Evolutionary conservation across 2,113 vertebrate genomes (phyloP).

Genomic region (Eublepharis macularius): DNA sequence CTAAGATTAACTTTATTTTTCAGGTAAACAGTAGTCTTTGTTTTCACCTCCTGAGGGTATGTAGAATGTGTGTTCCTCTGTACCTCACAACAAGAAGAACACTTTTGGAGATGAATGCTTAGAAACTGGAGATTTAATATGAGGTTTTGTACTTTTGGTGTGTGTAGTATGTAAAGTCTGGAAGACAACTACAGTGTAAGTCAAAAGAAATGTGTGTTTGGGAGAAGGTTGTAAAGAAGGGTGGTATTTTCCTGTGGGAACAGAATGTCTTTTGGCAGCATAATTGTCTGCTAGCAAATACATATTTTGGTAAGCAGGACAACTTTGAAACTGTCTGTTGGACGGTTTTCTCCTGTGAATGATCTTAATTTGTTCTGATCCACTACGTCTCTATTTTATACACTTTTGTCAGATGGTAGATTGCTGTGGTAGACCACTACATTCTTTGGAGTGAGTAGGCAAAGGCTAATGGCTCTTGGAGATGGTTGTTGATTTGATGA

Average conservation of each 20-base stretch:
- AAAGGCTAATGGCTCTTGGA: neutral
- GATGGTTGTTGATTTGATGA: neutral
- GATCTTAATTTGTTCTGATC: constrained; percentile 16
- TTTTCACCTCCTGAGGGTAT: constrained; percentile 31
- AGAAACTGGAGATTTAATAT: neutral
- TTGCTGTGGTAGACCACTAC: neutral
- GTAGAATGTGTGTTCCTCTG: constrained; percentile 1
- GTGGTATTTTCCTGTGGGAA: constrained; percentile 44
- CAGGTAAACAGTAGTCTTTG: neutral
- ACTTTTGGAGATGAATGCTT: neutral
- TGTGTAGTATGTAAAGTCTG: neutral
- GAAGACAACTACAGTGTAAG: constrained; percentile 11
- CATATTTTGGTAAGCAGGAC: constrained; percentile 45
- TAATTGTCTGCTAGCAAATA: constrained; percentile 48
- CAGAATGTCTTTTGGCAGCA: constrained; percentile 45
- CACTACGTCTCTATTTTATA: constrained; percentile 7
- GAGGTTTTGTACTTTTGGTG: constrained; percentile 26
- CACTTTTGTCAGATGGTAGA: neutral
- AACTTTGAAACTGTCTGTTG: constrained; percentile 30
- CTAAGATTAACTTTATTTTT: constrained; percentile 47
- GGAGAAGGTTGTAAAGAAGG: constrained; percentile 23
- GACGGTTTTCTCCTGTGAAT: neutral
- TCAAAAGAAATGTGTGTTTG: constrained; percentile 7
- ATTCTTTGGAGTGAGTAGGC: neutral
- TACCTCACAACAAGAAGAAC: neutral